These are phyloP conservation scores for Enteromius viviparus DNA, from an alignment of 2,797 vertebrate species.

Conservation along the genomic window DNA sequence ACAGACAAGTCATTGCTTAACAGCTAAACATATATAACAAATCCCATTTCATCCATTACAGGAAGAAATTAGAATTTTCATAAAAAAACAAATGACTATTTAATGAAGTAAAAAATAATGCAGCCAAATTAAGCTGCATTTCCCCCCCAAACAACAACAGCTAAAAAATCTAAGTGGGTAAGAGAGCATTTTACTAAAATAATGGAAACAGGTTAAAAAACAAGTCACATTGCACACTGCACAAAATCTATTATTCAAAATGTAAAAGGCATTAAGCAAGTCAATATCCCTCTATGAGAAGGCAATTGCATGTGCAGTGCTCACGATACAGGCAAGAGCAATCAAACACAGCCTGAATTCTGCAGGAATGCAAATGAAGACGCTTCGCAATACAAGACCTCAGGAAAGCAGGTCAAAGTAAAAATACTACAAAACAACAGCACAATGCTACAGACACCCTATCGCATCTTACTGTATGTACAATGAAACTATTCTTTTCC, in stretches of 20 bases:
- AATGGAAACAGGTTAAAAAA: slow-evolving; percentile 19
- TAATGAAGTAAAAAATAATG: slow-evolving; percentile 25
- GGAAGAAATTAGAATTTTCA: neutral
- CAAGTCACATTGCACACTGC: slow-evolving; percentile 30
- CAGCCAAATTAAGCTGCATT: neutral
- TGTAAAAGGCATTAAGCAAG: slow-evolving; percentile 42
- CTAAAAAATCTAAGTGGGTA: slow-evolving; percentile 57
- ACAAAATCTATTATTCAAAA: slow-evolving; percentile 37
- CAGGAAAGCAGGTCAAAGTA: slow-evolving; percentile 18
- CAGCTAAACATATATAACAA: slow-evolving; percentile 21
- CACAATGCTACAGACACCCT: slow-evolving; percentile 18
- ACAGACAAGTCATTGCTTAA: slow-evolving; percentile 47
- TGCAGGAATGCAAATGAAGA: slow-evolving; percentile 45
- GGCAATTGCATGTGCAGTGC: slow-evolving; percentile 29
- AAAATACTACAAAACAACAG: slow-evolving; percentile 12
- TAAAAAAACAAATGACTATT: slow-evolving; percentile 30
- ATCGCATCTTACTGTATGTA: slow-evolving; percentile 23
- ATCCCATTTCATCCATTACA: slow-evolving; percentile 17
- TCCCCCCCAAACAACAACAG: slow-evolving; percentile 43
- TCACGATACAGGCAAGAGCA: slow-evolving; percentile 36
- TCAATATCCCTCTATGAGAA: slow-evolving; percentile 33
- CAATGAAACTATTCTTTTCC: neutral
- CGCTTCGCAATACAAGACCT: neutral
- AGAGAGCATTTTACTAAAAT: slow-evolving; percentile 41
- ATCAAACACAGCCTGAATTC: slow-evolving; percentile 28